A percentile compares a stretch with the other conserved stretches of the same genome.
These are phyloP conservation scores for Cantharis rustica DNA, from an alignment of 2,888 invertebrate genomes.

Conservation along the genomic window DNA sequence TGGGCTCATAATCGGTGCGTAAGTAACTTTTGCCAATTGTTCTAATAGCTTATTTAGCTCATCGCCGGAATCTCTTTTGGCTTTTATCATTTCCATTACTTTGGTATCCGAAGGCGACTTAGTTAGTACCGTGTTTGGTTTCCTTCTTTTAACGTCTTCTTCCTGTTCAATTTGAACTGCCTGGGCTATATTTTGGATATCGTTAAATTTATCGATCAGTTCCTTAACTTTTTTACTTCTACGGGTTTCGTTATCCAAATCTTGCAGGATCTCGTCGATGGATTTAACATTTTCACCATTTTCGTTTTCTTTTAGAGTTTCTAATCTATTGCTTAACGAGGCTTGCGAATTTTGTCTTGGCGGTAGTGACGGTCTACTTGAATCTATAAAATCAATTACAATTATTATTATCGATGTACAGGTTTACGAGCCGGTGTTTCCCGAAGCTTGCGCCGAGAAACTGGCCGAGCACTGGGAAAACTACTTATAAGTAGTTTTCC, in stretches of 20 bases:
- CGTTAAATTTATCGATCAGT: conserved; percentile 50
- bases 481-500: too few relatives aligned
- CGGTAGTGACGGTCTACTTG: conserved; percentile 13
- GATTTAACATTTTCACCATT: conserved; percentile 39
- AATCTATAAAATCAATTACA: neutral
- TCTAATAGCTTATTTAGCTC: conserved; percentile 50
- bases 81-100: neutral
- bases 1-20: conserved; percentile 51
- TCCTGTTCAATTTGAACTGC: conserved; percentile 11
- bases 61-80: conserved; percentile 44
- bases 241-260: conserved; percentile 44
- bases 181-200: conserved; percentile 19
- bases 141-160: conserved; percentile 34
- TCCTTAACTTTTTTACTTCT: conserved; percentile 41
- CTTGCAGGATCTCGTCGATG: conserved; percentile 50
- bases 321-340: conserved; percentile 38
- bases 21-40: conserved; percentile 53
- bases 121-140: conserved; percentile 10
- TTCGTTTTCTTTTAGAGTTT: conserved; percentile 26
- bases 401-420: too few relatives aligned
- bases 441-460: neutral
- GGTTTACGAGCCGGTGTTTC: too few relatives aligned
- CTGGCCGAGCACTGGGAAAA: neutral
- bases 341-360: conserved; percentile 31
- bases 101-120: neutral